Base-by-base conservation (phyloP, 2,113 vertebrate genomes). In the Rhinolophus sinicus region DNA sequence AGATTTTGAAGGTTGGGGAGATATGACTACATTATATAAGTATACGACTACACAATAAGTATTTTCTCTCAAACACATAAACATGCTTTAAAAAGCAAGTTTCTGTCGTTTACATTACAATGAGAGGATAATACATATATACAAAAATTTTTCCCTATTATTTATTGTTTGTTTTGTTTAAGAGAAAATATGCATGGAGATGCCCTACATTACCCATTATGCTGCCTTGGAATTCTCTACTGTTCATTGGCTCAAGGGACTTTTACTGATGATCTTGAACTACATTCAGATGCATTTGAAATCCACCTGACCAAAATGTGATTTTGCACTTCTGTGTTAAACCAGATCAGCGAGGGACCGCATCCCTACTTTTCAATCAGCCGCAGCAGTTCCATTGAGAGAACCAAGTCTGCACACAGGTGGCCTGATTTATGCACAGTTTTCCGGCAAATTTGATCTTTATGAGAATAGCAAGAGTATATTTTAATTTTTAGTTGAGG, bases 301-400 rank as follows among this genome's bases (percentile, higher is more conserved):
- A 62, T 75, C 40, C 84, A 94, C 8, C 80, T 78, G 97, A 95
- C 87, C 47, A 96, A 50, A 90, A 22, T 19, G 7, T 75, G 92
- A 87, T 94, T 95, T 89, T 97, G 88, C 18, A 72, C 52, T 73
- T 85, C 76, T 96, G 33, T 72, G 75, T 90, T 82, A 82, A 85
- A 77, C 15, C 83, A 58, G 12, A 72, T 44, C 82, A 90, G 47
- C 44, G 30, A 26, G 60, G 65, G 90, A 94, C 88, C 7, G 5
- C 60, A 58, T 88, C 77, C 0, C 22, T 95, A 67, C 92, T 93
- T 76, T 84, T 70, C 81, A 81, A 92, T 64, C 44, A 97, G 82
- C 40, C 0, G 15, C 5, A 93, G 90, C 9, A 93, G 56, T 91
- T 78, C 54, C 26, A 80, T 50, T 85, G 60, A 96, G 58, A 97